Evolutionary conservation across 1,140 invertebrate species (phyloP), one percentile per base, ranked within the genome.

Genomic region (Drosophila obscura): DNA sequence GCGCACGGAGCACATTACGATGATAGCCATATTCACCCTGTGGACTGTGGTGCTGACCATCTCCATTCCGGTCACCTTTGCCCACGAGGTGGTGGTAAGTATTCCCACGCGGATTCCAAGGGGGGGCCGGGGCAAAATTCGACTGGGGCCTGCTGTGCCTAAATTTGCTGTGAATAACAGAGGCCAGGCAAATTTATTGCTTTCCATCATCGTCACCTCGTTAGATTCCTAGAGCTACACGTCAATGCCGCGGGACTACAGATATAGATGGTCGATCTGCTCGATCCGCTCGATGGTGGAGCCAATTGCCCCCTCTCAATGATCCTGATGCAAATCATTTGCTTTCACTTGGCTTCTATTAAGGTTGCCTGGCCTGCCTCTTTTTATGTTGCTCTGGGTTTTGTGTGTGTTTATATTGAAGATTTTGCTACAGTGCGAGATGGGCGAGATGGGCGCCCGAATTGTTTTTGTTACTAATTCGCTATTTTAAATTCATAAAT

Each of bases 1-100:
- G 73, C 94, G 98, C 39, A 99, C 96, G 0, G 96, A 98, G 88
- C 94, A 93, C 45, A 98, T 99, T 88, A 97, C 97, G 0, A 85
- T 93, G 41, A 85, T 93, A 49, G 96, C 96, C 15, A 97, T 98
- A 59, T 93, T 93, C 2, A 93, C 96, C 59, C 94, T 95, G 11
- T 99, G 97, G 98, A 92, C 95, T 1, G 93, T 98, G 43, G 96
- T 98, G 15, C 91, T 97, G 7, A 93, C 94, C 26, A 94, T 94
- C 16, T 96, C 95, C 1, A 93, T 95, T 15, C 97, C 97, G 7
- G 94, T 96, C 0, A 93, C 96, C 28, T 92, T 96, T 39, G 94
- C 95, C 57, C 96, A 97, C 87, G 96, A 96, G 13, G 94, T 96
- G 85, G 93, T 69, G 87, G 91, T 92, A 75, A 92, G 91, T 90